phyloP scores from a whole-genome alignment of 2,797 vertebrate genomes.

The Dipus sagitta region DNA sequence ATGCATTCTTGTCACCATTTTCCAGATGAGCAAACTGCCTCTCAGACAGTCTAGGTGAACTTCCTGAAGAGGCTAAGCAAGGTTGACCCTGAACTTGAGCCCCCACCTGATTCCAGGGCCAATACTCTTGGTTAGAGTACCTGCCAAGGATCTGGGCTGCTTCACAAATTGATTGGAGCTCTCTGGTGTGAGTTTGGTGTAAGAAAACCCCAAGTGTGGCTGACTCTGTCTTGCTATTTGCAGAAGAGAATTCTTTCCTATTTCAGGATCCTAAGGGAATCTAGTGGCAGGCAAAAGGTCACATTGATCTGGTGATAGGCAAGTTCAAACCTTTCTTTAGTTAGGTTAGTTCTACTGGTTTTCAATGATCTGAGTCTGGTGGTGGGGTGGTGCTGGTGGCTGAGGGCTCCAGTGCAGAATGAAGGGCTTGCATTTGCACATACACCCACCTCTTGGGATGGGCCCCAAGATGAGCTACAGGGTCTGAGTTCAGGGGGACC shows the following conservation, averaged over 20 bases:
- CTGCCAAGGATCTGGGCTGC: background rate
- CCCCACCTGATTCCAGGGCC: background rate
- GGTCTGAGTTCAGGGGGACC: background rate
- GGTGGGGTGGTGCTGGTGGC: background rate
- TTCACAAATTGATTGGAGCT: conserved; percentile 28
- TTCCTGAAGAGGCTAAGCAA: conserved; percentile 8
- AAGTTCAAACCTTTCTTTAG: conserved; percentile 8
- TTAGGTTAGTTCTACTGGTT: background rate
- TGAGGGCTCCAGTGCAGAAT: background rate
- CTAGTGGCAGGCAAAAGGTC: background rate
- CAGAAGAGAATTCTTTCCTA: background rate
- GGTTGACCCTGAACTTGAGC: background rate
- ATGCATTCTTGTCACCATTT: conserved; percentile 44
- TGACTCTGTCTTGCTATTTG: background rate
- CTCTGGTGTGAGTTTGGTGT: conserved; percentile 10
- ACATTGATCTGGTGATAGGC: conserved; percentile 22
- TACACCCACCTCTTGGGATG: background rate
- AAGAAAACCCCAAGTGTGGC: background rate
- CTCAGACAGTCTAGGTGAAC: conserved; percentile 20
- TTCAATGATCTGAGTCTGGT: background rate
- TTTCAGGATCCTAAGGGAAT: conserved; percentile 36
- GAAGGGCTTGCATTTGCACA: background rate
- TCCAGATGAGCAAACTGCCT: conserved; percentile 21
- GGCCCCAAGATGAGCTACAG: background rate
- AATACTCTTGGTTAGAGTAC: background rate